These are phyloP conservation scores for Limnephilus auricula DNA, from an alignment of 2,888 invertebrate species.

Conservation along the genomic window DNA sequence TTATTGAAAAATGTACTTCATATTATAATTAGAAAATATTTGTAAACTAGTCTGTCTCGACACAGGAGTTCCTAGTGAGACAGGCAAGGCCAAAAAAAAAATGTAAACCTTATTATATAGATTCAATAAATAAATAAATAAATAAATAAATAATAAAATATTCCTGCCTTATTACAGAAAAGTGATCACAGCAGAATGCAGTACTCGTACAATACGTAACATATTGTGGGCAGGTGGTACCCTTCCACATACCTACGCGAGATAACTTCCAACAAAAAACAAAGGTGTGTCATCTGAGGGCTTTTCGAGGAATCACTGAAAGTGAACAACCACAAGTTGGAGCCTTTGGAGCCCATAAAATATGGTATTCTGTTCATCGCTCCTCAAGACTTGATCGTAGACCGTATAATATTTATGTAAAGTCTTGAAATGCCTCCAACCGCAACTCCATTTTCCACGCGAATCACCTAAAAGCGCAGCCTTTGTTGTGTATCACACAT, in stretches of 20 bases:
- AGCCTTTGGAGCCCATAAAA: slow-evolving; percentile 21
- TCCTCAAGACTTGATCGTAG: background rate
- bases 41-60: too few relatives aligned
- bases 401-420: background rate
- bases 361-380: background rate
- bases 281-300: background rate
- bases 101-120: too few relatives aligned
- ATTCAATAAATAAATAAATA: too few relatives aligned
- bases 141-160: too few relatives aligned
- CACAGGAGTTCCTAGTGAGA: too few relatives aligned
- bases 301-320: slow-evolving; percentile 34
- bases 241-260: background rate
- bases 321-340: slow-evolving; percentile 28
- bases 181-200: background rate
- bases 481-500: background rate
- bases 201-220: background rate
- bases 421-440: slow-evolving; percentile 7
- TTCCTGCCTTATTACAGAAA: background rate
- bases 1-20: too few relatives aligned
- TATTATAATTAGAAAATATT: too few relatives aligned
- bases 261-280: background rate
- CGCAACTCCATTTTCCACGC: slow-evolving; percentile 20
- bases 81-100: too few relatives aligned
- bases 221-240: background rate
- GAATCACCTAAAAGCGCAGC: background rate